These are phyloP conservation scores for Anhinga rufa DNA, from an alignment of 2,113 vertebrate genomes.

Conservation along the genomic window DNA sequence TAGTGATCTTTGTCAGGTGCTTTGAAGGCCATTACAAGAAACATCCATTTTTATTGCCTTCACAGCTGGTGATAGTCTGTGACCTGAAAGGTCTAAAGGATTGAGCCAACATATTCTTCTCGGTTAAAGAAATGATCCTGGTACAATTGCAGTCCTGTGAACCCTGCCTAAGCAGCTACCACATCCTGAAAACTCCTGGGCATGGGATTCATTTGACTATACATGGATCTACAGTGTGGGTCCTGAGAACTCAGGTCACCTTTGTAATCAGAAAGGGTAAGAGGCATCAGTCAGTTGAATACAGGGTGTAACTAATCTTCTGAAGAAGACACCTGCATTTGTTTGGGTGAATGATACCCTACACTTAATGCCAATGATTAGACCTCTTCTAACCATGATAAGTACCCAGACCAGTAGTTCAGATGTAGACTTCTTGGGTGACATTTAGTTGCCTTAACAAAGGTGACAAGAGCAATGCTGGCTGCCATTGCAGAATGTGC, in stretches of 20 bases:
- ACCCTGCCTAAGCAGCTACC: neutral
- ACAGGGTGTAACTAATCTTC: neutral
- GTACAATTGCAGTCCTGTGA: neutral
- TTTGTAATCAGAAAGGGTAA: neutral
- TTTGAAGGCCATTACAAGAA: neutral
- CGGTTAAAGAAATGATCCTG: neutral
- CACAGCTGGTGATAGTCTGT: neutral
- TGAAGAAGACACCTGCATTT: neutral
- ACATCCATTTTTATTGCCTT: neutral
- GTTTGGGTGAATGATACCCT: neutral
- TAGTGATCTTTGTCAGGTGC: neutral
- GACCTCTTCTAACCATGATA: neutral
- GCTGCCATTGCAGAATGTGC: neutral
- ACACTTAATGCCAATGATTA: neutral
- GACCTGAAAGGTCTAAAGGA: neutral
- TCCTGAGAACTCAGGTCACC: neutral
- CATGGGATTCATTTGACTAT: neutral
- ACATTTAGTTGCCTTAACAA: neutral
- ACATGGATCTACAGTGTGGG: neutral
- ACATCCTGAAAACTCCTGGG: neutral
- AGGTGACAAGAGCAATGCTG: neutral
- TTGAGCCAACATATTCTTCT: neutral
- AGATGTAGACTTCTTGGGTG: neutral
- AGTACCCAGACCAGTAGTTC: neutral
- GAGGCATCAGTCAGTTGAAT: neutral